phyloP scores from a whole-genome alignment of 2,113 vertebrate genomes.

The Solenodon paradoxus region DNA sequence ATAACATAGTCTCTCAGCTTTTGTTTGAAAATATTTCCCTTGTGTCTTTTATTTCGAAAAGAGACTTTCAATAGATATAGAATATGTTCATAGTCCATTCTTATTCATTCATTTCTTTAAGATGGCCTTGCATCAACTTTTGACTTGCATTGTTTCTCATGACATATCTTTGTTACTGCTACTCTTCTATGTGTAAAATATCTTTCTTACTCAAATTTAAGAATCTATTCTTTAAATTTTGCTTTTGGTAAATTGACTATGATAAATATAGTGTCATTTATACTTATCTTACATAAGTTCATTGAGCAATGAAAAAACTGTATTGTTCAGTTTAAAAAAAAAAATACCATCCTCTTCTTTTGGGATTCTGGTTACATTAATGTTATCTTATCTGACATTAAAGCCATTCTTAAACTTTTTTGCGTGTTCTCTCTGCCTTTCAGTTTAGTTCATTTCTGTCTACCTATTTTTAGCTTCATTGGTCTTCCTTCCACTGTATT shows the following conservation, averaged over 20 bases:
- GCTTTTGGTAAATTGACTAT: neutral
- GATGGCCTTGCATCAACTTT: neutral
- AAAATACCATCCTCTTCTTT: neutral
- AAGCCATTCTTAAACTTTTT: neutral
- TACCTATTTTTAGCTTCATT: neutral
- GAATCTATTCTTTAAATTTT: neutral
- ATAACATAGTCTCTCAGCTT: neutral
- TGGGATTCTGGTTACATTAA: neutral
- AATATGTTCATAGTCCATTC: conserved; percentile 25
- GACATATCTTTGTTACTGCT: neutral
- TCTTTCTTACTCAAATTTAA: neutral
- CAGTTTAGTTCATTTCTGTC: neutral
- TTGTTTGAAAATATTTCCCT: conserved; percentile 32
- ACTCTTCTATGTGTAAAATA: neutral
- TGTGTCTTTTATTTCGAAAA: conserved; percentile 1
- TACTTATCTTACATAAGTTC: neutral
- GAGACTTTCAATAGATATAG: conserved; percentile 47
- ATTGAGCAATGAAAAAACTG: neutral
- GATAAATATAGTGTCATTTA: neutral
- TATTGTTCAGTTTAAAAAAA: too few relatives aligned
- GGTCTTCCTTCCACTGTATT: neutral
- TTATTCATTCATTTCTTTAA: neutral
- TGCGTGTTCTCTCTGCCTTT: neutral
- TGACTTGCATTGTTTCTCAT: conserved; percentile 5
- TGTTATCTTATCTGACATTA: neutral